Conservation (phyloP, 2,888 invertebrate genomes). For the Bombylius discolor region DNA sequence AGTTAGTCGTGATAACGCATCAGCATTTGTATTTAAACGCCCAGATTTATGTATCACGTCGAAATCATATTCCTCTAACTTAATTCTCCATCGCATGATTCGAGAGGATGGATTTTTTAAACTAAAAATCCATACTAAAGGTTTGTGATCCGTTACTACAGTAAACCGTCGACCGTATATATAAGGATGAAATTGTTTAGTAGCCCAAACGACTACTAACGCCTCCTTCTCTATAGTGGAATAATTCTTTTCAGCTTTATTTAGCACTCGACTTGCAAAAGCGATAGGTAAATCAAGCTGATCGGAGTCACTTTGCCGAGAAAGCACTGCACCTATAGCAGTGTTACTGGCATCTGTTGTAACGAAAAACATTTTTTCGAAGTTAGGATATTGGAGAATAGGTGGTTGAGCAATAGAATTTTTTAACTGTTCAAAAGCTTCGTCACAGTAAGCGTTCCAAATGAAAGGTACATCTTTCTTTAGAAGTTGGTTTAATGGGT, state of each 20-base stretch:
- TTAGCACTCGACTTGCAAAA: slow-evolving; percentile 18
- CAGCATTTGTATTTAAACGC: slow-evolving; percentile 15
- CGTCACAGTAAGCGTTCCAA: background rate
- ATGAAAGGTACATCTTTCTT: background rate
- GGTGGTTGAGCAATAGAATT: background rate
- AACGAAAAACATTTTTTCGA: slow-evolving; percentile 18
- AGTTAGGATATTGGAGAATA: slow-evolving; percentile 18
- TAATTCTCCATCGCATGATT: slow-evolving; percentile 20
- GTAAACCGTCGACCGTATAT: slow-evolving; percentile 18
- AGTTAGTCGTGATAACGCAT: background rate
- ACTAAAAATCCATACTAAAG: slow-evolving; percentile 17
- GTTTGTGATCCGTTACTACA: slow-evolving; percentile 21
- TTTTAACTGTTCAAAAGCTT: slow-evolving; percentile 6
- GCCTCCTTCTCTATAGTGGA: slow-evolving; percentile 19
- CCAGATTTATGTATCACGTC: slow-evolving; percentile 17
- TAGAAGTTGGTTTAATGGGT: background rate
- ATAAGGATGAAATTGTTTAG: slow-evolving; percentile 19
- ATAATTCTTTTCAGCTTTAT: slow-evolving; percentile 17
- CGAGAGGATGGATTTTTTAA: slow-evolving; percentile 17
- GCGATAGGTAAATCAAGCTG: slow-evolving; percentile 17
- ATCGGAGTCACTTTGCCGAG: slow-evolving; percentile 10
- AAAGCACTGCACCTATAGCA: slow-evolving; percentile 19
- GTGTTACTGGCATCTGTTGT: slow-evolving; percentile 21
- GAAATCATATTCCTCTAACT: slow-evolving; percentile 20
- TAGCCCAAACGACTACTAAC: slow-evolving; percentile 13